These are phyloP conservation scores for Eriocheir sinensis DNA, from an alignment of 1,140 invertebrate species.

Conservation along the genomic window DNA sequence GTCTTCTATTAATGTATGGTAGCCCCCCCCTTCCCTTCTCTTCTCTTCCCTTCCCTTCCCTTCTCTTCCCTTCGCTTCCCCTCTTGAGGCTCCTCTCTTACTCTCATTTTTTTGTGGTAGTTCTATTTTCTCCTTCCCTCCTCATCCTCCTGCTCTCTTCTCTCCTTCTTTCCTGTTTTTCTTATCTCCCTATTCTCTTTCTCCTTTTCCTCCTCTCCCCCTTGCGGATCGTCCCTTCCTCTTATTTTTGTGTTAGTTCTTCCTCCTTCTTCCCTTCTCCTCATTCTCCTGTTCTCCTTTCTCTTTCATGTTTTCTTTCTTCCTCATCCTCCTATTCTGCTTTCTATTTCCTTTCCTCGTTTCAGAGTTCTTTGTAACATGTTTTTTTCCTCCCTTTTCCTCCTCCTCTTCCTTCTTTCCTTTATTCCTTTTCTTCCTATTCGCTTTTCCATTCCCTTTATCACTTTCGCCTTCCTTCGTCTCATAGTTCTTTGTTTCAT, in stretches of 20 bases:
- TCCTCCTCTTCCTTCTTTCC: background rate
- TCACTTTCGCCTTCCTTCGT: too few relatives aligned
- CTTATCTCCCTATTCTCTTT: background rate
- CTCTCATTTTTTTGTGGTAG: background rate
- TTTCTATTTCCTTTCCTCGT: background rate
- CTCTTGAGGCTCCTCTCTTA: background rate
- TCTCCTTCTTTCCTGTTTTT: background rate
- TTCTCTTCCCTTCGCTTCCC: background rate
- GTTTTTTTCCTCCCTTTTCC: background rate
- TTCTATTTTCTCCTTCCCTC: background rate
- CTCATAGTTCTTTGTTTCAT: too few relatives aligned
- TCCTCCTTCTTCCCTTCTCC: background rate
- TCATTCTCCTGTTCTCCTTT: background rate
- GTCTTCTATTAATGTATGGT: conserved; percentile 44
- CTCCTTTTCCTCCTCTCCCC: background rate
- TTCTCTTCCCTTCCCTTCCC: background rate
- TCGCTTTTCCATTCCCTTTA: too few relatives aligned
- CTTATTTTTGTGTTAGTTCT: too few relatives aligned
- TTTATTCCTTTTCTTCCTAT: background rate
- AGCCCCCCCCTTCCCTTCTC: background rate
- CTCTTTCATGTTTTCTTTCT: background rate
- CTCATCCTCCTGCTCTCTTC: background rate
- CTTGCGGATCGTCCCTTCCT: too few relatives aligned
- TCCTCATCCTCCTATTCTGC: background rate
- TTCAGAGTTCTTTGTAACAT: too few relatives aligned